These are phyloP conservation scores for Stenurella melanura DNA, from an alignment of 2,888 invertebrate species.

Conservation along the genomic window DNA sequence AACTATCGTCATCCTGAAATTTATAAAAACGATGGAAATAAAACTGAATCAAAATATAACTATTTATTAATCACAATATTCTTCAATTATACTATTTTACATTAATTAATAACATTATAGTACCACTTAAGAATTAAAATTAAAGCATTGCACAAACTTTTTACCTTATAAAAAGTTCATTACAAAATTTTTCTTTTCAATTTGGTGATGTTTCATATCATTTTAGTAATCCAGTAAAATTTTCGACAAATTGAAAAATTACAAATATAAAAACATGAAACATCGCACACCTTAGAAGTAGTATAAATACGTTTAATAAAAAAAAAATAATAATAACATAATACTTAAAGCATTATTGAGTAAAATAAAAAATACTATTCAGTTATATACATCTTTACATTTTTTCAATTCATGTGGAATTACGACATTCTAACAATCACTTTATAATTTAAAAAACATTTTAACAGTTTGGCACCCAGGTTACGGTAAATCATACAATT, in stretches of 20 bases:
- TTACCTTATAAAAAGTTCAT: slow-evolving; percentile 34
- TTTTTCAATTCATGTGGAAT: slow-evolving; percentile 30
- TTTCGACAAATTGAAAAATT: slow-evolving; percentile 1
- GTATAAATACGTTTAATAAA: slow-evolving; percentile 22
- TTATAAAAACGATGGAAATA: too few species aligned
- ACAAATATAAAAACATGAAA: slow-evolving; percentile 30
- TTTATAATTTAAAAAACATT: slow-evolving; percentile 16
- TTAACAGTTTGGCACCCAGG: slow-evolving; percentile 37
- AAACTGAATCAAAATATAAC: slow-evolving; percentile 32
- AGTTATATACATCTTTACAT: slow-evolving; percentile 27
- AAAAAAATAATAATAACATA: background rate
- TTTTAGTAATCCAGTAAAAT: background rate
- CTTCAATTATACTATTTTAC: slow-evolving; percentile 35
- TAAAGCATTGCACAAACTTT: slow-evolving; percentile 41
- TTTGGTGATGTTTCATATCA: slow-evolving; percentile 34
- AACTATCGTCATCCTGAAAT: too few species aligned
- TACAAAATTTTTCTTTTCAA: slow-evolving; percentile 21
- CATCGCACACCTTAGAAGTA: slow-evolving; percentile 13
- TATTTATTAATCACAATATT: slow-evolving; percentile 38
- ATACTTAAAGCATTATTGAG: slow-evolving; percentile 37
- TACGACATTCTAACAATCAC: slow-evolving; percentile 18
- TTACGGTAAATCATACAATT: background rate
- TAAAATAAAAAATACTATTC: slow-evolving; percentile 39
- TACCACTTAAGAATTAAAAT: slow-evolving; percentile 33
- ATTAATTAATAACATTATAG: slow-evolving; percentile 23